These are phyloP conservation scores for Paradoxurus hermaphroditus DNA, from an alignment of 2,113 vertebrate genomes.

Conservation along the genomic window DNA sequence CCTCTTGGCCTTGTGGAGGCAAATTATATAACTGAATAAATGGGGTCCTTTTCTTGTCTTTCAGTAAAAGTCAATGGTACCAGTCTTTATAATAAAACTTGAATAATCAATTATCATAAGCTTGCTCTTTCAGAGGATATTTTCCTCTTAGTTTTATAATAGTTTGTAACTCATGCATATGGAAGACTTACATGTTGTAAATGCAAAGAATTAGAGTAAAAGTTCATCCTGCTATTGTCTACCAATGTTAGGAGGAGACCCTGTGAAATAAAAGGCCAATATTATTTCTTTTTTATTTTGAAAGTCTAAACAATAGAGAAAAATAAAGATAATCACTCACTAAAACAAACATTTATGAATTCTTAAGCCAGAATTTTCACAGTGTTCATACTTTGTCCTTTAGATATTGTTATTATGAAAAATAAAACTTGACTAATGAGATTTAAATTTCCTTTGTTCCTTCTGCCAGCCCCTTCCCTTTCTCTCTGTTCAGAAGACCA, in stretches of 20 bases:
- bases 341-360: background rate
- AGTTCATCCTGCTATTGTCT: background rate
- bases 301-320: slow-evolving; percentile 5
- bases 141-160: background rate
- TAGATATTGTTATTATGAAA: background rate
- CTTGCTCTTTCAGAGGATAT: background rate
- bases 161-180: background rate
- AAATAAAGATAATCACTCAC: background rate
- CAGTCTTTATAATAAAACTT: background rate
- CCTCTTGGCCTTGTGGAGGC: background rate
- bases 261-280: background rate
- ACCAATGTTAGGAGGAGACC: background rate
- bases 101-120: background rate
- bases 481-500: background rate
- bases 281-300: background rate
- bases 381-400: background rate
- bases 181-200: background rate
- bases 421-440: background rate
- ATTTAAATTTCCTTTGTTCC: background rate
- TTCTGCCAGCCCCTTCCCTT: background rate
- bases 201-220: background rate
- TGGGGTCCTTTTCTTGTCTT: background rate
- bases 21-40: slow-evolving; percentile 20
- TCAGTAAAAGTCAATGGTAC: background rate
- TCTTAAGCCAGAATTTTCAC: background rate